phyloP scores from a whole-genome alignment of 2,797 vertebrate species.

The Chromis chromis region DNA sequence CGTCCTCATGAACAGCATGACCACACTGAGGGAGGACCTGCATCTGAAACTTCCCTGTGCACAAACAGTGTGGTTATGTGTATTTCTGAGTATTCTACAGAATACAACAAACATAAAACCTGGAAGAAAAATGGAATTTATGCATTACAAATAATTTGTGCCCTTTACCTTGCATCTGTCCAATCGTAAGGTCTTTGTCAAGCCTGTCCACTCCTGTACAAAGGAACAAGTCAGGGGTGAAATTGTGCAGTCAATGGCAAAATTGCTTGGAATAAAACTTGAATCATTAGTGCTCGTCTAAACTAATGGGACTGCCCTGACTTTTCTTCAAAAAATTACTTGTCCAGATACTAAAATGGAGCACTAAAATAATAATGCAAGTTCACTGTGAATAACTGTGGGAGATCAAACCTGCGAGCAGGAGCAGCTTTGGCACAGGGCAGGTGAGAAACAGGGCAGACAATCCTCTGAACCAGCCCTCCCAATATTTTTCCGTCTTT shows the following conservation, averaged over 20 bases:
- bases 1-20: conserved; percentile 97
- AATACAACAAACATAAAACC: background rate
- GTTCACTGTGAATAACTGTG: background rate
- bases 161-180: conserved; percentile 96
- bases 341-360: background rate
- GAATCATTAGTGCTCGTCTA: conserved; percentile 18
- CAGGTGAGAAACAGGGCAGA: conserved; percentile 96
- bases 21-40: conserved; percentile 98
- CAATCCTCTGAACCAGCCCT: conserved; percentile 97
- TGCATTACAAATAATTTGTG: background rate
- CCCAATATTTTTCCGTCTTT: conserved; percentile 98
- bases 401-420: conserved; percentile 91
- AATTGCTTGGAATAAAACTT: conserved; percentile 19
- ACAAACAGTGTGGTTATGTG: conserved; percentile 15
- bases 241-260: conserved; percentile 33
- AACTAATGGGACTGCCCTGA: too few relatives aligned
- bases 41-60: conserved; percentile 98
- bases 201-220: conserved; percentile 94
- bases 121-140: background rate
- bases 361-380: background rate
- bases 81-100: background rate
- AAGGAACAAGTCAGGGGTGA: conserved; percentile 39
- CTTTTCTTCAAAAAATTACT: background rate
- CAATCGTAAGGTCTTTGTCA: conserved; percentile 99
- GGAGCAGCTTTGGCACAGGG: conserved; percentile 93